Evolutionary conservation across 2,888 invertebrate species (phyloP), one percentile per base, ranked within the genome.

Genomic region (Trypoxylon attenuatum): DNA sequence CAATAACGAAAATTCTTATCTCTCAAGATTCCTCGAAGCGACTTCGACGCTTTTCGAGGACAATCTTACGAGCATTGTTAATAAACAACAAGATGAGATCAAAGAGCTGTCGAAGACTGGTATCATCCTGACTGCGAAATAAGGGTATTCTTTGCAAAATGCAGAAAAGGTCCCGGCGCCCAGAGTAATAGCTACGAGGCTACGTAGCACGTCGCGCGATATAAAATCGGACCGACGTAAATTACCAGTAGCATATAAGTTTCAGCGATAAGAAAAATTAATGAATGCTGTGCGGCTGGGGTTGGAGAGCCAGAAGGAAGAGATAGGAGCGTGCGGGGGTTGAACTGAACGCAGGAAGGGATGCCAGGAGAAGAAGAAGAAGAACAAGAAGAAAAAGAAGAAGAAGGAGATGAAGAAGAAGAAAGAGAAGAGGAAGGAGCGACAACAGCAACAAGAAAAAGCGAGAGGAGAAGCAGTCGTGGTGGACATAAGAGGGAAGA

Each of bases 401-500:
- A 41, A 13, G 13, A 33, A 33, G 33, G 13, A 19, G 45, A 21
- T 13, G n/a, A 10, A 4, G 10, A 33, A 43, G 15, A n/a, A 21
- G 29, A 16, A 13, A 29, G 15, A 16, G 27, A 27, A 25, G 45
- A 41, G 8, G 8, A 27, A 2, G n/a, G 18, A 23, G 1, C 15
- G 13, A 10, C 15, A 10, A 21, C 38, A 41, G 15, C 15, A 5
- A 39, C n/a, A 23, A n/a, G n/a, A n/a, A n/a, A n/a, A n/a, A n/a
- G n/a, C n/a, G n/a, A 13, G 13, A 33, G 33, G 33, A 33, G 33
- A 33, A 13, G 0, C 33, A 10, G 13, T 13, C 33, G 33, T 13
- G 25, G 25, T 61, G 55, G 41, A 46, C 46, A 46, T 38, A 42
- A 25, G 19, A 10, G 19, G 43, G 21, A 29, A 46, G 22, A 38